Percentiles rank a stretch among this genome's conserved stretches.
Evolutionary conservation across 2,113 vertebrate genomes (phyloP).

Genomic region (Thunnus maccoyii): DNA sequence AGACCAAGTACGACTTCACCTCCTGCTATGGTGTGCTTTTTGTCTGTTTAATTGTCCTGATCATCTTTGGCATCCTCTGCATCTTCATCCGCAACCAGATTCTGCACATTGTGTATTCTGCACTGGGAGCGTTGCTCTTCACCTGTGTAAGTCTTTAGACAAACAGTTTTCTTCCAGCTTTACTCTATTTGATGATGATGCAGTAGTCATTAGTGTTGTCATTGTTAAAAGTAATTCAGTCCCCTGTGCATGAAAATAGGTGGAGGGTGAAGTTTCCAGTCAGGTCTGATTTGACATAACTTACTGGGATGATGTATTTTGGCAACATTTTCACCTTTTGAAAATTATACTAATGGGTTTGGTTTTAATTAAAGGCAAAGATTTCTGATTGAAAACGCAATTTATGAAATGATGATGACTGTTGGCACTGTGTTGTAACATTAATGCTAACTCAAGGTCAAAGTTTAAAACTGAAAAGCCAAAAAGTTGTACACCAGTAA

Average conservation of each 20-base stretch:
- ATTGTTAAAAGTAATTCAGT: background rate
- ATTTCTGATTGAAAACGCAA: background rate
- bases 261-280: background rate
- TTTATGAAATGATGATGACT: background rate
- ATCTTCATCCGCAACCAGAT: conserved; percentile 93
- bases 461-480: background rate
- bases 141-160: conserved; percentile 90
- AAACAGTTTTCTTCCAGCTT: background rate
- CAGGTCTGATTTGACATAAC: background rate
- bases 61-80: conserved; percentile 92
- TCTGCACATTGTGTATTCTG: conserved; percentile 92
- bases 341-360: no score
- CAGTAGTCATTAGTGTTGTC: background rate
- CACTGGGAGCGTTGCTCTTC: conserved; percentile 93
- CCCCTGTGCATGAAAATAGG: background rate
- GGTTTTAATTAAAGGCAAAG: no score
- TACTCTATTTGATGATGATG: background rate
- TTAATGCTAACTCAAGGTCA: background rate
- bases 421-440: no score
- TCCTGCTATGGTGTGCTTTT: conserved; percentile 93
- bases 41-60: conserved; percentile 91
- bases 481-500: background rate
- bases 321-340: no score
- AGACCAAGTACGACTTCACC: conserved; percentile 98
- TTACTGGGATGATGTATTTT: background rate